Evolutionary conservation across 2,797 vertebrate species (phyloP), one percentile per base, ranked within the genome.

Genomic region (Mus minutoides): DNA sequence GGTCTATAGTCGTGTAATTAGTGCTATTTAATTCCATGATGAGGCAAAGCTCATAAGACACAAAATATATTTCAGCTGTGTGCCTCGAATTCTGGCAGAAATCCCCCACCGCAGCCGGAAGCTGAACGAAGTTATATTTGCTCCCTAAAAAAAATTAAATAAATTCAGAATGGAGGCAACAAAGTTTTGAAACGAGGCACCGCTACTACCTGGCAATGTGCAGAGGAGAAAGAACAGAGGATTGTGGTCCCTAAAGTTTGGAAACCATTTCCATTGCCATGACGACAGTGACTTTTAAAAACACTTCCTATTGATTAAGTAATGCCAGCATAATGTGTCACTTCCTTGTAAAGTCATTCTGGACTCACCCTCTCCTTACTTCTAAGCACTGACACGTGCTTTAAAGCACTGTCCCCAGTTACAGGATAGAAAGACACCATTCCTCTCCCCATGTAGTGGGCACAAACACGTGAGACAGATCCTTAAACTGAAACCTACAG

Each of bases 1-100:
- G 96, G 96, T 97, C 96, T 98, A 97, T 97, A 98, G 94, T 95
- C 95, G 95, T 19, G 8, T 93, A 97, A 97, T 98, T 93, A 97
- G 96, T 29, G 60, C 96, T 93, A 95, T 97, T 97, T 98, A 98
- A 92, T 97, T 95, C 95, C 95, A 97, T 0, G 0, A 97, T 83
- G 93, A 98, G 97, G 92, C 97, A 98, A 97, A 97, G 91, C 92
- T 97, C 69, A 0, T 97, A 92, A 98, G 96, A 96, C 90, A 98
- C 97, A 97, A 97, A 96, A 97, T 79, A 54, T 58, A 84, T 90
- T 97, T 97, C 97, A 96, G 95, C 97, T 98, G 96, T 19, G 52
- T 97, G 91, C 90, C 2, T 0, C 43, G 56, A 94, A 94, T 91
- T 85, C 94, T 98, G 97, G 95, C 97, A 92, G 90, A 96, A 96